A percentile compares a stretch with the other conserved stretches of the same genome.
Conservation (phyloP, 2,888 invertebrate species). For the Chamaedrilus cognettii region DNA sequence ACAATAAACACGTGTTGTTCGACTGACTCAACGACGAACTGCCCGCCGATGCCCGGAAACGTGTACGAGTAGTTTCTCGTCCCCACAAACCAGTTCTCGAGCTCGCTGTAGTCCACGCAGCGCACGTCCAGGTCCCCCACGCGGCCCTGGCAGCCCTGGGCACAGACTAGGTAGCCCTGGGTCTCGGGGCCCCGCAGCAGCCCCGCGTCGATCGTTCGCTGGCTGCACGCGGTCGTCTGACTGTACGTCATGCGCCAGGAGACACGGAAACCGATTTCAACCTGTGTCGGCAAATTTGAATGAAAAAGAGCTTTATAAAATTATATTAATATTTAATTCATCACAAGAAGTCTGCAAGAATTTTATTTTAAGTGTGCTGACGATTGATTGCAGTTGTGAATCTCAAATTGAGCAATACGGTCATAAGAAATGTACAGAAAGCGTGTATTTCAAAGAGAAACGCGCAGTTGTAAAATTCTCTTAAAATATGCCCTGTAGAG, state of each 20-base stretch:
- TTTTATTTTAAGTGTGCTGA: no score
- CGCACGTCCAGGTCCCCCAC: conserved; percentile 13
- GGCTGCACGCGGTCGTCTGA: neutral
- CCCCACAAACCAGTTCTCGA: conserved; percentile 11
- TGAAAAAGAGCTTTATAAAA: no score
- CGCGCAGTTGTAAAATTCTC: no score
- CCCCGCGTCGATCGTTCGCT: neutral
- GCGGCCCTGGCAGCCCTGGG: conserved; percentile 9
- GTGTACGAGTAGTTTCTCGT: neutral
- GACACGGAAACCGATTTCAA: conserved; percentile 7
- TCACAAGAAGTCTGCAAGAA: no score
- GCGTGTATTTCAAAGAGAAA: no score
- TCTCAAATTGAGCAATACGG: no score
- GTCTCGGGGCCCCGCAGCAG: conserved; percentile 8
- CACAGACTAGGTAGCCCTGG: conserved; percentile 8
- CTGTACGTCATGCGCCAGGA: conserved; percentile 14
- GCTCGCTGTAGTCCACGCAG: conserved; percentile 8
- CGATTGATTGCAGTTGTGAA: no score
- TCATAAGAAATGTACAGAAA: no score
- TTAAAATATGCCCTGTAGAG: no score
- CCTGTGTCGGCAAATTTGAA: neutral
- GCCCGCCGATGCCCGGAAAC: neutral
- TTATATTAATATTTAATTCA: no score
- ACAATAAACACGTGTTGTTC: no score
- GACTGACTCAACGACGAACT: no score